Base-by-base conservation (phyloP, 2,888 invertebrate species). In the Clivina fossor region DNA sequence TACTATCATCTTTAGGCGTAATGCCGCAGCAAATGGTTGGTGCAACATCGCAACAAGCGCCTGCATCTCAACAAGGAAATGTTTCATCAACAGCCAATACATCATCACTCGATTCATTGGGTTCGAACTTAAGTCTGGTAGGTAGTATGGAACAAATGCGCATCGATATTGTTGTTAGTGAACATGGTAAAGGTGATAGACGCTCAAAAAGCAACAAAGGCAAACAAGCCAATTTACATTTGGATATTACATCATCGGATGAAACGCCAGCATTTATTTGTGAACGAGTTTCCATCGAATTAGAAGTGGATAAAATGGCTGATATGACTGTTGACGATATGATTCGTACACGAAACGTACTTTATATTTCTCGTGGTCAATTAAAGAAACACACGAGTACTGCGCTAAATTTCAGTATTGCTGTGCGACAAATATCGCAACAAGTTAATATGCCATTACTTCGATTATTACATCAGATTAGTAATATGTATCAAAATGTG, bases 401-500 rank as follows among this genome's bases (percentile, higher is more conserved):
- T 1, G 87, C 93, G 67, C 83, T 95, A 55, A 93, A 95, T 73
- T 90, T 95, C 69, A 91, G 89, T 67, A 70, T 74, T 20, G 71
- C 91, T 69, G 86, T 93, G 63, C 81, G 92, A 49, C 90, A 90
- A 69, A 93, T 97, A 65, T 91, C 92, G 40, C 96, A 96, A 71
- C 90, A 95, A 79, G 93, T 97, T 1, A 97, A 97, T 73, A 95
- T 97, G 95, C 95, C 96, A 0, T 76, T 97, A 28, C 76, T 97
- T 38, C 78, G 97, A 46, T 80, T 97, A 47, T 78, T 96, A 56
- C 95, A 97, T 75, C 97, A 97, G 77, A 95, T 97, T 68, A 91
- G 90, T 67, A 95, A 93, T 68, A 95, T 97, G 94, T 94, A 95
- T 74, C 93, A 94, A 74, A 96, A 95, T 71, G 93, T 96, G 1